Evolutionary conservation across 2,797 vertebrate species (phyloP).

Genomic region (Clarias pachynema): DNA sequence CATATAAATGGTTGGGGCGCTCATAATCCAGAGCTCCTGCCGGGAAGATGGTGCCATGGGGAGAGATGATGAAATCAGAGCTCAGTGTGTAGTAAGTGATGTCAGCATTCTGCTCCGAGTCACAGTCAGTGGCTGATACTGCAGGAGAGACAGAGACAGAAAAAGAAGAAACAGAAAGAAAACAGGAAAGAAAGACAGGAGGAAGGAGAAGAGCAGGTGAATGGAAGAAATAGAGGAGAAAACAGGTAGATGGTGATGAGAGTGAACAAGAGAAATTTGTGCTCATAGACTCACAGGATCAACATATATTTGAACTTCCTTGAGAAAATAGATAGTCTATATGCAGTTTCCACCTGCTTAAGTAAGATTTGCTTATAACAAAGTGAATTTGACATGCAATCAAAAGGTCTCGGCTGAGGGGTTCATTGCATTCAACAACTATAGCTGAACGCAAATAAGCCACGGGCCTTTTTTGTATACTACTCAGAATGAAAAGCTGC

Average conservation of each 20-base stretch:
- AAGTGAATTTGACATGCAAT: constrained; percentile 54
- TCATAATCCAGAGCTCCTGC: constrained; percentile 81
- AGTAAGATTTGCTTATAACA: constrained; percentile 45
- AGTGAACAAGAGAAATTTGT: constrained; percentile 29
- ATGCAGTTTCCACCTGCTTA: constrained; percentile 43
- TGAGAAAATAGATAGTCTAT: constrained; percentile 45
- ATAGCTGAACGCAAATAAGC: constrained; percentile 42
- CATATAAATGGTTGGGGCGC: constrained; percentile 83
- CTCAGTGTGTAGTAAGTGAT: constrained; percentile 84
- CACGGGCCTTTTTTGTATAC: constrained; percentile 35
- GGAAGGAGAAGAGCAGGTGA: neutral
- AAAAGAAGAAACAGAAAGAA: neutral
- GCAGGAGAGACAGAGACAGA: constrained; percentile 23
- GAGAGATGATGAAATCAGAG: constrained; percentile 84
- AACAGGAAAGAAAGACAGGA: neutral
- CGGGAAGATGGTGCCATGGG: constrained; percentile 84
- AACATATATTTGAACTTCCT: constrained; percentile 51
- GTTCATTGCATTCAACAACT: constrained; percentile 51
- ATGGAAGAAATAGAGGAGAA: neutral
- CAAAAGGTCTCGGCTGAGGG: constrained; percentile 45
- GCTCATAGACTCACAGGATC: constrained; percentile 41
- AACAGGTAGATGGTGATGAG: neutral
- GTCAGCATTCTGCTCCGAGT: constrained; percentile 83
- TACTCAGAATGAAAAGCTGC: constrained; percentile 33
- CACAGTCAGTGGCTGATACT: constrained; percentile 88